Conservation (phyloP, 2,888 invertebrate genomes). For the Mechanitis messenoides region DNA sequence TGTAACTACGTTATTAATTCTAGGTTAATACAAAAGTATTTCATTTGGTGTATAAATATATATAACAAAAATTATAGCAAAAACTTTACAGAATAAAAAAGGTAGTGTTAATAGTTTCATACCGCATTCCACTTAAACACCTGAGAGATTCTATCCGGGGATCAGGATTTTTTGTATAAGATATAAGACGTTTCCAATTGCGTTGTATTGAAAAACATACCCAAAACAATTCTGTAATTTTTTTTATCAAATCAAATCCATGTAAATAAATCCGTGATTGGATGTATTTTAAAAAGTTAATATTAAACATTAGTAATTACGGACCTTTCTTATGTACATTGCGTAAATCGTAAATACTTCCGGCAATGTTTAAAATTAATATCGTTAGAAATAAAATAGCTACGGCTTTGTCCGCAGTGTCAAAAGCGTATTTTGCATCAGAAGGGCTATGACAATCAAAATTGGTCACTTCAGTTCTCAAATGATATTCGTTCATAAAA, state of each 20-base stretch:
- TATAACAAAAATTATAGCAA: no score
- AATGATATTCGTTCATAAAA: conserved; percentile 42
- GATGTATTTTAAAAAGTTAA: conserved; percentile 16
- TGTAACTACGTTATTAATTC: no score
- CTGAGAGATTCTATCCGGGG: conserved; percentile 26
- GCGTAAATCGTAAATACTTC: conserved; percentile 42
- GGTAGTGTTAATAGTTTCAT: not conserved
- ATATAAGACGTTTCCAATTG: conserved; percentile 36
- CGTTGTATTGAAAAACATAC: conserved; percentile 40
- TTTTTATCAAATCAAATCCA: no score
- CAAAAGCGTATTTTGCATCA: conserved; percentile 36
- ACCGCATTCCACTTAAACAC: conserved; percentile 39
- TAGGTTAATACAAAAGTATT: no score
- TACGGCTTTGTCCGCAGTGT: conserved; percentile 44
- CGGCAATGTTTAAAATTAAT: conserved; percentile 44
- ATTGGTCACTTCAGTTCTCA: conserved; percentile 40
- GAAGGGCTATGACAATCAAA: conserved; percentile 22
- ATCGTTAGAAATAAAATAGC: conserved; percentile 42
- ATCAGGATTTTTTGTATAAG: conserved; percentile 12
- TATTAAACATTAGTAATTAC: no score
- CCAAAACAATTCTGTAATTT: conserved; percentile 28
- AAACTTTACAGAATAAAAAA: no score
- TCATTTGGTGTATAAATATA: no score
- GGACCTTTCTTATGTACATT: conserved; percentile 1
- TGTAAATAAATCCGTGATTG: no score